Evolutionary conservation across 2,113 vertebrate species (phyloP).

Genomic region (Elachura formosa): DNA sequence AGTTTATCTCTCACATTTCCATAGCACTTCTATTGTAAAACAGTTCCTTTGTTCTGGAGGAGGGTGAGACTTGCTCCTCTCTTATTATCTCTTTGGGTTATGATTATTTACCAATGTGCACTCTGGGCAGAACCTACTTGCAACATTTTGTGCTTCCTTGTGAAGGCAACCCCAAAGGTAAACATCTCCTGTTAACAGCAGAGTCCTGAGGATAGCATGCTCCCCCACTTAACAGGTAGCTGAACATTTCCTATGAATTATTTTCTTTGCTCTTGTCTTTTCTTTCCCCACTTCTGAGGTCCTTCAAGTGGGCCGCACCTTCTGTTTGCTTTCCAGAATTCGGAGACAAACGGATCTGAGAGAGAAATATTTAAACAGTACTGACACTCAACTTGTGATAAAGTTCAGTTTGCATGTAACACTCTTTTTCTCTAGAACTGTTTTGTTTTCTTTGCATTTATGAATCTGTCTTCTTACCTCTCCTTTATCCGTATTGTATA

Average conservation of each 20-base stretch:
- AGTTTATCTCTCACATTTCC: neutral
- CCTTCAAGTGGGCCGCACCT: neutral
- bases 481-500: neutral
- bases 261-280: neutral
- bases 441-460: neutral
- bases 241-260: neutral
- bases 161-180: neutral
- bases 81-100: neutral
- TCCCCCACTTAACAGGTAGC: neutral
- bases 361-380: neutral
- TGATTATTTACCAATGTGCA: neutral
- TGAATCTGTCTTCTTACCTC: neutral
- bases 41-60: neutral
- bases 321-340: neutral
- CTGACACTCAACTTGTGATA: neutral
- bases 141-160: neutral
- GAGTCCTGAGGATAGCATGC: neutral
- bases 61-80: fast-evolving
- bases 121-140: neutral
- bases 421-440: neutral
- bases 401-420: neutral
- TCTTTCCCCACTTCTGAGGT: neutral
- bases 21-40: neutral
- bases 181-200: fast-evolving
- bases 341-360: neutral